These are phyloP conservation scores for Erithacus rubecula DNA, from an alignment of 2,797 vertebrate genomes.

Conservation along the genomic window DNA sequence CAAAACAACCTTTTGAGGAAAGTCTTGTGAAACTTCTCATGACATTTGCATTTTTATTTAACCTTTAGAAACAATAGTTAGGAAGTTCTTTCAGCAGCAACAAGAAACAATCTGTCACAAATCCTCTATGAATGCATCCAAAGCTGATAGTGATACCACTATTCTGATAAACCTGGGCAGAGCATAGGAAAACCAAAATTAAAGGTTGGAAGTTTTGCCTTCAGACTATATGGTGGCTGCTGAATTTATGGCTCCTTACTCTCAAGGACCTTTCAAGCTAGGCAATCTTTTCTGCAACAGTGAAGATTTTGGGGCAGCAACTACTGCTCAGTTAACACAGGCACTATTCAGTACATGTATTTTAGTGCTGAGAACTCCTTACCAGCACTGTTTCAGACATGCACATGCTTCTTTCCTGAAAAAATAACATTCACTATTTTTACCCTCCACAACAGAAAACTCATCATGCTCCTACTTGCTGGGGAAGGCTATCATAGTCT, in stretches of 20 bases:
- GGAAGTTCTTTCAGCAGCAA: background rate
- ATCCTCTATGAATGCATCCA: background rate
- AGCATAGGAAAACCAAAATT: background rate
- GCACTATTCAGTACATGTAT: background rate
- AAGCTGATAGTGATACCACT: background rate
- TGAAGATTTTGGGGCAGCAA: background rate
- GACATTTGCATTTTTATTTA: background rate
- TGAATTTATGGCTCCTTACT: background rate
- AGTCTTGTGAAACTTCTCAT: background rate
- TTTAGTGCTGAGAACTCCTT: background rate
- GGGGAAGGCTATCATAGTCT: background rate
- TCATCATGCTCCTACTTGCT: background rate
- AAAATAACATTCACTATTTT: background rate
- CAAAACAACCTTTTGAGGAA: background rate
- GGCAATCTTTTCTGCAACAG: background rate
- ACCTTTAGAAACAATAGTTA: background rate
- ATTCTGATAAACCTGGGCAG: background rate
- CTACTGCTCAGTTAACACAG: background rate
- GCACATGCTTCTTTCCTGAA: background rate
- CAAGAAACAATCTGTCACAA: background rate
- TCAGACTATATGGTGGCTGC: background rate
- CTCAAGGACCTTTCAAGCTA: background rate
- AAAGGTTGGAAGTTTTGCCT: background rate
- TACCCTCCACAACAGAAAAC: background rate
- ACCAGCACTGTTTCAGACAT: background rate